Conservation (phyloP, 1,140 invertebrate genomes). For the Drosophila varians region DNA sequence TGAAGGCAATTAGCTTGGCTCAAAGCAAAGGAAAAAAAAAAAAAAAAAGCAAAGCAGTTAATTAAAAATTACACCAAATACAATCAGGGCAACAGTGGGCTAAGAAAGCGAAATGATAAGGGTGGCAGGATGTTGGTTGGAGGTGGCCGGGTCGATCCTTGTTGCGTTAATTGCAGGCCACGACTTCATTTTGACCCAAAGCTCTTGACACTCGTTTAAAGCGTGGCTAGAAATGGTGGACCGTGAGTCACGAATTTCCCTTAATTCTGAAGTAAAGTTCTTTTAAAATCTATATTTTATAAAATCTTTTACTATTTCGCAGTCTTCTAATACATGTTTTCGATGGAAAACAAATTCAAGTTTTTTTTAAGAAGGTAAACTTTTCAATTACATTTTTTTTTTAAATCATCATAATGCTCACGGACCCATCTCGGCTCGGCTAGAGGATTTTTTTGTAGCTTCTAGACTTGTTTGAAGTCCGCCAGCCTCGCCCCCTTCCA, state of each 20-base stretch:
- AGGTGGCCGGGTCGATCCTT: constrained; percentile 19
- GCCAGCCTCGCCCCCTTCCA: not conserved
- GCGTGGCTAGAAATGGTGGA: not conserved
- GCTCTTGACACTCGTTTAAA: not conserved
- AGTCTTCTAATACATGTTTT: no score
- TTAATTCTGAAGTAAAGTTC: no score
- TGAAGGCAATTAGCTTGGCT: constrained; percentile 32
- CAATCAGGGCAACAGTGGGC: constrained; percentile 17
- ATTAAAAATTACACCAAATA: constrained; percentile 45
- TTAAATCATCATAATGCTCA: no score
- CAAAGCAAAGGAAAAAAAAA: constrained; percentile 10
- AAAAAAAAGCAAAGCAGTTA: constrained; percentile 24
- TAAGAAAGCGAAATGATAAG: not conserved
- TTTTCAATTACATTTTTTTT: no score
- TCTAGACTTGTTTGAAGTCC: not conserved
- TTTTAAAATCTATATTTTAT: no score
- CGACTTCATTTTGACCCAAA: constrained; percentile 13
- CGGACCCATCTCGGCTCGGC: not conserved
- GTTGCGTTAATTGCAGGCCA: constrained; percentile 37
- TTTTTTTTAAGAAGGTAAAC: not conserved
- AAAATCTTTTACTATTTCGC: no score
- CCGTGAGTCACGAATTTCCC: constrained; percentile 8
- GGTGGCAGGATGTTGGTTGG: not conserved
- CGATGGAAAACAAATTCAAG: no score
- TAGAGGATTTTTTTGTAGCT: not conserved